Percentiles rank a stretch among this genome's conserved stretches.
phyloP scores from a whole-genome alignment of 1,140 invertebrate genomes.

The Branchinecta lynchi region DNA sequence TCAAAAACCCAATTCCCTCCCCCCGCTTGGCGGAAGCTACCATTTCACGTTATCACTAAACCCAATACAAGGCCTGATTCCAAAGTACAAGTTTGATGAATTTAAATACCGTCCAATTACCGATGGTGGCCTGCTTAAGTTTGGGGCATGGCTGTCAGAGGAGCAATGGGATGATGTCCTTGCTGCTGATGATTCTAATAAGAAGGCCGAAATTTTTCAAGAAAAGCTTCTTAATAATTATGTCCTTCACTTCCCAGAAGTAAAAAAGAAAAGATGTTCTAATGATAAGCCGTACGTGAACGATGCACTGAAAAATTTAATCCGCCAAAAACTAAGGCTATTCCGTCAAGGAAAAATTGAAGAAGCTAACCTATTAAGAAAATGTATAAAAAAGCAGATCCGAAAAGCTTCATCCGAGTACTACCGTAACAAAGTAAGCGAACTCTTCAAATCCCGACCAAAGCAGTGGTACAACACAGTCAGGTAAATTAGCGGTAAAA shows the following conservation, averaged over 20 bases:
- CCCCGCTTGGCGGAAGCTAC: conserved; percentile 1
- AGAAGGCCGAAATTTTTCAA: conserved; percentile 3
- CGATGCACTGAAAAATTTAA: background rate
- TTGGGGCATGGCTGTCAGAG: background rate
- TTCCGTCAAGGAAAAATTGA: conserved; percentile 7
- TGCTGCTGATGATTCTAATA: conserved; percentile 2
- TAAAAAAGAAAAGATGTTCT: conserved; percentile 1
- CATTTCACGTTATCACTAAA: background rate
- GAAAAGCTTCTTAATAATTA: conserved; percentile 5
- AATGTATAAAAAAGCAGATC: conserved; percentile 7
- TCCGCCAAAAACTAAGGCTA: conserved; percentile 4
- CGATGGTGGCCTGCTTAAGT: background rate
- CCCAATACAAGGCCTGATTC: background rate
- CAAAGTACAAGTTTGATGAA: background rate
- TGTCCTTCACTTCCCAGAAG: background rate
- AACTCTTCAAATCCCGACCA: background rate
- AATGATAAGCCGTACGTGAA: conserved; percentile 7
- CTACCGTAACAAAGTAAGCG: conserved; percentile 9
- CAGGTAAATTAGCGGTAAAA: background rate
- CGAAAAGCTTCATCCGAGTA: background rate
- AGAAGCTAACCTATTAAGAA: conserved; percentile 8
- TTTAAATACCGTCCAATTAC: conserved; percentile 3
- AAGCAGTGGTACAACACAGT: background rate
- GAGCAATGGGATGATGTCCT: conserved; percentile 1
- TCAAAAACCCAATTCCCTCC: conserved; percentile 7